These are phyloP conservation scores for Mixornis gularis DNA, from an alignment of 2,113 vertebrate genomes.

Conservation along the genomic window DNA sequence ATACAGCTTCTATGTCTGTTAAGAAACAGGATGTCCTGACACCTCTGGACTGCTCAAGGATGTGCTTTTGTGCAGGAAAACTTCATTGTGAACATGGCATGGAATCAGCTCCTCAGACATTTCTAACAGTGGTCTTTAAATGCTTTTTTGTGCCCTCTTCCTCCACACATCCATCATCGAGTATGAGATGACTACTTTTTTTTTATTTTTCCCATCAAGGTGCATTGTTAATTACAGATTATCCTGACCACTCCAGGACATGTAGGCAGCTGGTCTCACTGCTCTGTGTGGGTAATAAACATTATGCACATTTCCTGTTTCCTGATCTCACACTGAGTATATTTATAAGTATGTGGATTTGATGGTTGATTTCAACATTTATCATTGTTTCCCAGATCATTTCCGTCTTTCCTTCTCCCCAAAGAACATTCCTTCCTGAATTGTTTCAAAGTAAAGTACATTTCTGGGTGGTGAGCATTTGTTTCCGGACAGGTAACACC, in stretches of 20 bases:
- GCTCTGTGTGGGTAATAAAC: neutral
- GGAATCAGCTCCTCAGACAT: neutral
- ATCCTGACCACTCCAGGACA: neutral
- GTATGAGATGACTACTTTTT: neutral
- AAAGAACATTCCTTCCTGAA: constrained; percentile 37
- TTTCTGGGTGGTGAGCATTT: constrained; percentile 17
- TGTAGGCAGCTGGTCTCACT: neutral
- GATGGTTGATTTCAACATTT: constrained; percentile 35
- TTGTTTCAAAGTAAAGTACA: constrained; percentile 25
- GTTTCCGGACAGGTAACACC: constrained; percentile 41
- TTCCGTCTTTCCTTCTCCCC: constrained; percentile 13
- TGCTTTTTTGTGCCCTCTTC: neutral
- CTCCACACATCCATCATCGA: neutral
- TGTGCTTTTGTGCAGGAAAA: neutral
- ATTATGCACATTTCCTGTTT: constrained; percentile 48
- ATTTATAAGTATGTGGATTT: constrained; percentile 7
- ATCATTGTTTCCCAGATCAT: constrained; percentile 22
- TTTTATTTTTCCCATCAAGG: neutral
- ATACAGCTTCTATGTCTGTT: neutral
- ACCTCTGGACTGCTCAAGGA: rapidly evolving
- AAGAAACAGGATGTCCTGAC: neutral
- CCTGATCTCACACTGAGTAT: constrained; percentile 26
- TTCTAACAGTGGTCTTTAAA: neutral
- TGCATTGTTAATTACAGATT: neutral
- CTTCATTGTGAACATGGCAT: neutral